Conservation (phyloP, 2,113 vertebrate species). For the Chelonoidis abingdonii region DNA sequence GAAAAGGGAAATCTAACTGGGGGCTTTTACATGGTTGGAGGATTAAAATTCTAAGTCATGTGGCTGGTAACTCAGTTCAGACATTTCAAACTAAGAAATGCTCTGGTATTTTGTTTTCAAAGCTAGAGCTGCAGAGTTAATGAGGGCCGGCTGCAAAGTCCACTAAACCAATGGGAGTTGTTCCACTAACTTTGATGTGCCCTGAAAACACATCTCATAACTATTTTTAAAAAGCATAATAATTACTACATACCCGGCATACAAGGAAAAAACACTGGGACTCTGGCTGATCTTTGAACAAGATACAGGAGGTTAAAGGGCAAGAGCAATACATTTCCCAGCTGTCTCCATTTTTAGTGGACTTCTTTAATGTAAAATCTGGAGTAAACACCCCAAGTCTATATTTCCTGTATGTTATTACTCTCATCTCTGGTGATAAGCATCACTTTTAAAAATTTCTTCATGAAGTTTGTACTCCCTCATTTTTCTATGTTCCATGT, state of each 20-base stretch:
- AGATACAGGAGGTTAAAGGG: background rate
- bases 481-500: background rate
- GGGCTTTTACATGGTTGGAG: slow-evolving; percentile 13
- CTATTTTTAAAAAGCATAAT: background rate
- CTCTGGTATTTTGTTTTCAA: slow-evolving; percentile 24
- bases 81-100: slow-evolving; percentile 9
- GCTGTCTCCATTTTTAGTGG: background rate
- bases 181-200: slow-evolving; percentile 2
- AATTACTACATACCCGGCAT: background rate
- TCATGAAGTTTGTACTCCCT: background rate
- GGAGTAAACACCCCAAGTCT: background rate
- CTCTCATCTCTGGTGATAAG: background rate
- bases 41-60: background rate
- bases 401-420: background rate
- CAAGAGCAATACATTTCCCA: background rate
- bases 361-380: background rate
- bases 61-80: background rate
- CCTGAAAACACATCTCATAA: background rate
- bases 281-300: slow-evolving; percentile 1
- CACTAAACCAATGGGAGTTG: background rate
- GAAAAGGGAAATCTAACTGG: slow-evolving; percentile 16
- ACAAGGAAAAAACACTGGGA: background rate
- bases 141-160: slow-evolving; percentile 8
- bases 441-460: background rate
- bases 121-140: background rate